Conservation (phyloP, 1,140 invertebrate species). For the Vollenhovia emeryi region DNA sequence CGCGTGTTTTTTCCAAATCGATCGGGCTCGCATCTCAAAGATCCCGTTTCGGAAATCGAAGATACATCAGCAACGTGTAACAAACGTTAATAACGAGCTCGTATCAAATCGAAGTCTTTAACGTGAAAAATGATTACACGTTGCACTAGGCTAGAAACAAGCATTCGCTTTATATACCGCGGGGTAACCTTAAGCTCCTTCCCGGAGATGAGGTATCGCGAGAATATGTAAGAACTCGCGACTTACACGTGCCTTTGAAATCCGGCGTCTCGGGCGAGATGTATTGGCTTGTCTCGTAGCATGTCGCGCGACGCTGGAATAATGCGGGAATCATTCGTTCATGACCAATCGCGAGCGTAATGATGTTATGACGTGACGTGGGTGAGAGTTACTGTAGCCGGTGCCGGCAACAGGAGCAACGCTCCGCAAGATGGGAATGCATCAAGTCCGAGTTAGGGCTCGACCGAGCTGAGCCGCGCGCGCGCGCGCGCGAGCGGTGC, state of each 20-base stretch:
- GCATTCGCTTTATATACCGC: neutral
- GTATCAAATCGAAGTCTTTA: neutral
- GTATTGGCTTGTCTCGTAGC: constrained; percentile 33
- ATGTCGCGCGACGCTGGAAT: constrained; percentile 34
- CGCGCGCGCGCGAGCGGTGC: neutral
- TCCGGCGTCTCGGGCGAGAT: constrained; percentile 28
- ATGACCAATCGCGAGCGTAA: constrained; percentile 72
- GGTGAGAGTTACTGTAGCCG: constrained; percentile 72
- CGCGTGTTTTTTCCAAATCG: neutral
- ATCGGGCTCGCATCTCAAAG: neutral
- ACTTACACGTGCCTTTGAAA: constrained; percentile 26
- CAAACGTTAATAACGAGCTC: constrained; percentile 3
- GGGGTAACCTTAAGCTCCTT: neutral
- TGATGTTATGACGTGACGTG: constrained; percentile 80
- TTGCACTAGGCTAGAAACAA: neutral
- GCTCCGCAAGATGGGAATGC: constrained; percentile 75
- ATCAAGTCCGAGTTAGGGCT: constrained; percentile 80
- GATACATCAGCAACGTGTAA: neutral
- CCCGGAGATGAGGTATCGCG: constrained; percentile 24
- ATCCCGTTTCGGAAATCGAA: neutral
- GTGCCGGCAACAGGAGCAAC: constrained; percentile 66
- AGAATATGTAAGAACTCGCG: neutral
- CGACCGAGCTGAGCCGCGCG: constrained; percentile 52
- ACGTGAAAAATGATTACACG: constrained; percentile 2
- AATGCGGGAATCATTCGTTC: constrained; percentile 46